Base-by-base conservation (phyloP, 2,797 vertebrate genomes). In the Rhinichthys osculus region DNA sequence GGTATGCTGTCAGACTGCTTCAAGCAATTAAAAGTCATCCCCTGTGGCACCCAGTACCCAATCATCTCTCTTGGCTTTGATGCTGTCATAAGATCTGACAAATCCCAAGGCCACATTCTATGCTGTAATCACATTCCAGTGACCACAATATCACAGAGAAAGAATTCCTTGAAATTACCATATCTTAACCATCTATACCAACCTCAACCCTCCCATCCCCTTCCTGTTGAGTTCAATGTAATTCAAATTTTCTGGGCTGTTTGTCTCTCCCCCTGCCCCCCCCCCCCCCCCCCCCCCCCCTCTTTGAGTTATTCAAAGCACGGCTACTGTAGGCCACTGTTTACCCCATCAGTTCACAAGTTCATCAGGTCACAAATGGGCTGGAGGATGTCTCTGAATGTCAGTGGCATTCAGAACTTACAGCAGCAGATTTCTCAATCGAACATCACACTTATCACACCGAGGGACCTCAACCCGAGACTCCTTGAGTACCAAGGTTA, bases 31-130 rank as follows among this genome's bases (percentile, higher is more conserved):
- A 86, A 66, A 23, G 85, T 89, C 82, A 89, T 88, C 89, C 92
- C 91, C 87, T 27, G 82, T 91, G 92, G 92, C 90, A 86, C 90
- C 90, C 90, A 91, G 92, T 88, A 93, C 91, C 83, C 89, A 89
- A 90, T 91, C 92, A 82, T 91, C 89, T 92, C 91, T 92, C 91
- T 93, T 90, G 89, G 92, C 92, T 92, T 90, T 92, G 90, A 90
- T 90, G 88, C 90, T 84, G 88, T 91, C 90, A 91, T 81, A 40
- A 72, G 88, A 89, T 23, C 54, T 86, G 82, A 90, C 81, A 89
- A 69, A 27, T 86, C 90, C 92, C 90, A 86, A 90, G 92, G 92
- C 92, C 91, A 87, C 91, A 19, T 88, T 69, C 83, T 83, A 86
- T 88, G 90, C 90, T 90, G 91, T 91, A 84, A 92, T 94, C 91